A percentile compares a stretch with the other conserved stretches of the same genome.
Evolutionary conservation across 2,797 vertebrate species (phyloP).

Genomic region (Poecilia gillii): DNA sequence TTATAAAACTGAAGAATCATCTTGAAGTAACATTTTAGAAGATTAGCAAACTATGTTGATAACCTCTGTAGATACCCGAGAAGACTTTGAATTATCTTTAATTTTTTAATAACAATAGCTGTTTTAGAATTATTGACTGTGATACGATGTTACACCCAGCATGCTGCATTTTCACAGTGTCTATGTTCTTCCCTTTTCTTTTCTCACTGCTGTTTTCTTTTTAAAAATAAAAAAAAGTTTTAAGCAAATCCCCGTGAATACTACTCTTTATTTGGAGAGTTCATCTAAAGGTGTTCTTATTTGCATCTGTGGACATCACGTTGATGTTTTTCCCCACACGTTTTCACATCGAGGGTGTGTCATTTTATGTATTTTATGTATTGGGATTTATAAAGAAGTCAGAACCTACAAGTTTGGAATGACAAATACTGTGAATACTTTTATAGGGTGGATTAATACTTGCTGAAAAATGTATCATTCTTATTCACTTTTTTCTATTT

Average conservation of each 20-base stretch:
- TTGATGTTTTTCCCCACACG: not conserved
- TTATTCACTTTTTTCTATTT: not conserved
- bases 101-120: constrained; percentile 34
- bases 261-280: constrained; percentile 6
- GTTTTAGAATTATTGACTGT: constrained; percentile 15
- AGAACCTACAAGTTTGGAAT: not conserved
- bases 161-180: constrained; percentile 23
- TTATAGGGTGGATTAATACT: not conserved
- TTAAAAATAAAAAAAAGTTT: constrained; percentile 59
- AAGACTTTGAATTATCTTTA: constrained; percentile 22
- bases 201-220: constrained; percentile 20
- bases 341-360: not conserved
- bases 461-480: not conserved
- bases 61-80: constrained; percentile 18
- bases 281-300: not conserved
- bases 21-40: constrained; percentile 7
- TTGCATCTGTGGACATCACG: not conserved
- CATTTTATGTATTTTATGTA: not conserved
- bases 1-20: constrained; percentile 9
- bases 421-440: not conserved
- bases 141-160: not conserved
- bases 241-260: constrained; percentile 40
- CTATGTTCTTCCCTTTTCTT: constrained; percentile 21
- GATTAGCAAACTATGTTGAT: constrained; percentile 14
- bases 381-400: not conserved